Evolutionary conservation across 2,797 vertebrate species (phyloP).

Genomic region (Vireo griseus): DNA sequence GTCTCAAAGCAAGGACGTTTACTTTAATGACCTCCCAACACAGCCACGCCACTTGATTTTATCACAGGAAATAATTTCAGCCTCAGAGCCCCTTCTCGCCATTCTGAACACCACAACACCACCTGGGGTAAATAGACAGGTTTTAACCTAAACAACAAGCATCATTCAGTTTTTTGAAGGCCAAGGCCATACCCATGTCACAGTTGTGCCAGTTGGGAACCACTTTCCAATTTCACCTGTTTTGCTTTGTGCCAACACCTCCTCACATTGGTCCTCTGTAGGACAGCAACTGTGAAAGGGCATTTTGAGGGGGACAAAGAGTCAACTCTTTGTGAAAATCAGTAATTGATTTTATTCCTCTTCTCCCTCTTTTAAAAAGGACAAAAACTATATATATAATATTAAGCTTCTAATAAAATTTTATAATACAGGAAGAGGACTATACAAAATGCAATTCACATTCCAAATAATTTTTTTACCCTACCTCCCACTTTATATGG

Average conservation of each 20-base stretch:
- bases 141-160: background rate
- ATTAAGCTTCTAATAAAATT: background rate
- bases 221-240: background rate
- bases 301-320: background rate
- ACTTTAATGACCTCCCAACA: background rate
- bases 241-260: background rate
- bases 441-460: background rate
- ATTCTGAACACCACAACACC: background rate
- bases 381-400: background rate
- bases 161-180: background rate
- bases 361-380: background rate
- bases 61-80: background rate
- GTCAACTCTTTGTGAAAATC: background rate
- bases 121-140: background rate
- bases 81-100: background rate
- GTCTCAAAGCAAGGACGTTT: background rate
- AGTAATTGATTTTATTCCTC: background rate
- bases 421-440: background rate
- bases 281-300: background rate
- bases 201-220: accelerated
- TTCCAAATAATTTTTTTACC: background rate
- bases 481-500: background rate
- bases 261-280: accelerated
- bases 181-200: background rate
- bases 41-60: accelerated